Conservation (phyloP, 2,888 invertebrate genomes). For the Melanostoma scalare region DNA sequence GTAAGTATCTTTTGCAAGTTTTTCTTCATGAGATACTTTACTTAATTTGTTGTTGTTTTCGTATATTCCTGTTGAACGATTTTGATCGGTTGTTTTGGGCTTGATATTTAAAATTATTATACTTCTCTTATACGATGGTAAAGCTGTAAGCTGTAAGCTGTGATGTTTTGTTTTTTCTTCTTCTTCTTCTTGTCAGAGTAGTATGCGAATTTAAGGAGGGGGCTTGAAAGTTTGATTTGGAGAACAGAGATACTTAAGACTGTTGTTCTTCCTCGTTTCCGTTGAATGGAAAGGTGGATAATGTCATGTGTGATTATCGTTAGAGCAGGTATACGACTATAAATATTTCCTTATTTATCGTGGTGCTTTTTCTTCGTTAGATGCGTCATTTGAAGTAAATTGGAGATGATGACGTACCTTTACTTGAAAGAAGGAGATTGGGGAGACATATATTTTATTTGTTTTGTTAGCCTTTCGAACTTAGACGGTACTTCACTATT, state of each 20-base stretch:
- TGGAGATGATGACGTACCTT: not conserved
- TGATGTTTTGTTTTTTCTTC: constrained; percentile 1
- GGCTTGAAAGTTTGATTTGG: constrained; percentile 4
- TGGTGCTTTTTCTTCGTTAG: constrained; percentile 5
- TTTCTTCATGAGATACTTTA: constrained; percentile 45
- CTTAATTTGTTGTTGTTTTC: constrained; percentile 1
- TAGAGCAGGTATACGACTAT: not conserved
- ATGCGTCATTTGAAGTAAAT: constrained; percentile 14
- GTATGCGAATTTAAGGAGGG: constrained; percentile 2
- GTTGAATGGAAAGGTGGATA: constrained; percentile 15
- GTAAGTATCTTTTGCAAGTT: constrained; percentile 36
- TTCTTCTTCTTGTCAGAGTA: not conserved
- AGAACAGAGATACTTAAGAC: constrained; percentile 19
- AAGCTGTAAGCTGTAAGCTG: not conserved
- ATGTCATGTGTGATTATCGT: not conserved
- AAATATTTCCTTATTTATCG: constrained; percentile 17
- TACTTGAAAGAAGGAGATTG: constrained; percentile 26
- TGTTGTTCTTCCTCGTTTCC: constrained; percentile 20
- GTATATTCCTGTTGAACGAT: constrained; percentile 55
- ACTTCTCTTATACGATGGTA: constrained; percentile 16
- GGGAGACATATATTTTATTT: constrained; percentile 10
- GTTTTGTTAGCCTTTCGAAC: constrained; percentile 28
- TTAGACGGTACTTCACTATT: constrained; percentile 1
- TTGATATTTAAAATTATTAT: constrained; percentile 45
- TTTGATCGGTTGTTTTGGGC: constrained; percentile 39